Percentiles rank a stretch among this genome's conserved stretches.
phyloP scores from a whole-genome alignment of 2,888 invertebrate genomes.

The Cylindroiulus punctatus region DNA sequence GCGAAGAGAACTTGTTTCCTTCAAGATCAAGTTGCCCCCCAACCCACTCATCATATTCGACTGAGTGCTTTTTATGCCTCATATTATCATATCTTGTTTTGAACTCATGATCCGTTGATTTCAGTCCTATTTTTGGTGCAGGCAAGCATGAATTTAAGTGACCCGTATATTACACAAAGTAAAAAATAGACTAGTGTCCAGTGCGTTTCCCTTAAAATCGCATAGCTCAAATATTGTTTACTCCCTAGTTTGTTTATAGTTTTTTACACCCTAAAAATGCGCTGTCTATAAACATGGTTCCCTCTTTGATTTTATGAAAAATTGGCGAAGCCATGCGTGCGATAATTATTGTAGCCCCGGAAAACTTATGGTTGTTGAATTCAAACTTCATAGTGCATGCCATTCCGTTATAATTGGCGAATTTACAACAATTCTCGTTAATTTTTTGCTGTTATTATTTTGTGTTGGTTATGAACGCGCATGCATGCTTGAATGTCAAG shows the following conservation, averaged over 20 bases:
- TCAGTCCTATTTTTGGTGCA: constrained; percentile 7
- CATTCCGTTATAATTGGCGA: constrained; percentile 38
- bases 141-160: constrained; percentile 14
- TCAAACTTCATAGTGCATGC: constrained; percentile 23
- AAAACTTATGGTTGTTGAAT: constrained; percentile 31
- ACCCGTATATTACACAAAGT: not conserved
- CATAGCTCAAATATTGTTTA: constrained; percentile 25
- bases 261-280: not conserved
- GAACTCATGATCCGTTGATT: constrained; percentile 37
- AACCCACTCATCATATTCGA: constrained; percentile 29
- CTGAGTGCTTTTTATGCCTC: constrained; percentile 20
- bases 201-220: not conserved
- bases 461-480: not conserved
- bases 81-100: constrained; percentile 30
- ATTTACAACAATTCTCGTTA: constrained; percentile 36
- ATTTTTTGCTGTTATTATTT: constrained; percentile 19
- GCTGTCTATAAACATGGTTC: not conserved
- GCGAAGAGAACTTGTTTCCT: constrained; percentile 30
- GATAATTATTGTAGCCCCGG: constrained; percentile 32
- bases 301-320: constrained; percentile 19
- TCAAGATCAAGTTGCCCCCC: constrained; percentile 32
- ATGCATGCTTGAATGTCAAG: constrained; percentile 29
- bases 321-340: not conserved
- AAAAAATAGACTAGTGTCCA: not conserved
- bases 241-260: not conserved